A percentile compares a stretch with the other conserved stretches of the same genome.
Conservation (phyloP, 2,797 vertebrate species). For the Sebastes flavidus region DNA sequence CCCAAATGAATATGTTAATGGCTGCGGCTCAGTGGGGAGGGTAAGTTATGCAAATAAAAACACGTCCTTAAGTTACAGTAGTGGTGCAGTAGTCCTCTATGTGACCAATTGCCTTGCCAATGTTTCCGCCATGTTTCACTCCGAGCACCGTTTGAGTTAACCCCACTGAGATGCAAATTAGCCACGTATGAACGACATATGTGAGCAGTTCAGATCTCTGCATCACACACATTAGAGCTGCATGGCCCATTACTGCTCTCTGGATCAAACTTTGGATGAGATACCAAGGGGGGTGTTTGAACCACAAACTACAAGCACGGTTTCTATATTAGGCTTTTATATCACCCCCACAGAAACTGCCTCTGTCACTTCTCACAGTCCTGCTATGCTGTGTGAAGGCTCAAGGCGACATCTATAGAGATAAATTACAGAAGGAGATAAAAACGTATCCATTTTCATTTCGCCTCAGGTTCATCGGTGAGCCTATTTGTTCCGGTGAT, state of each 20-base stretch:
- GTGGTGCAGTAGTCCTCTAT: constrained; percentile 18
- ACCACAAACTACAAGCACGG: constrained; percentile 27
- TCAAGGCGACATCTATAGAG: constrained; percentile 34
- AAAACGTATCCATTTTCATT: constrained; percentile 35
- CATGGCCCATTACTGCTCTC: constrained; percentile 63
- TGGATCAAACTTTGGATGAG: constrained; percentile 56
- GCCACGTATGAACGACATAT: constrained; percentile 64
- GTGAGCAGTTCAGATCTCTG: constrained; percentile 53
- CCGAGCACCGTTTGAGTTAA: constrained; percentile 36
- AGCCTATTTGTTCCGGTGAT: constrained; percentile 32
- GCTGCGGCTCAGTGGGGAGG: constrained; percentile 35
- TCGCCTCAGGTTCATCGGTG: constrained; percentile 32
- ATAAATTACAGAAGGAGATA: constrained; percentile 57
- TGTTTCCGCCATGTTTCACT: constrained; percentile 45
- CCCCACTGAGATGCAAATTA: constrained; percentile 74
- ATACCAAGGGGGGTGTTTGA: constrained; percentile 38
- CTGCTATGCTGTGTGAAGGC: constrained; percentile 24
- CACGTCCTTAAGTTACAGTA: constrained; percentile 51
- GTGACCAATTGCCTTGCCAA: constrained; percentile 27
- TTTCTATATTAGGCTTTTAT: constrained; percentile 57
- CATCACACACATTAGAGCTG: constrained; percentile 56
- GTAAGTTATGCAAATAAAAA: constrained; percentile 60
- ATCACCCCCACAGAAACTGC: constrained; percentile 43
- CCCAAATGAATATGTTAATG: constrained; percentile 67
- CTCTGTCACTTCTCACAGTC: constrained; percentile 21